Evolutionary conservation across 1,140 invertebrate genomes (phyloP).

Genomic region (Centruroides sculpturatus): DNA sequence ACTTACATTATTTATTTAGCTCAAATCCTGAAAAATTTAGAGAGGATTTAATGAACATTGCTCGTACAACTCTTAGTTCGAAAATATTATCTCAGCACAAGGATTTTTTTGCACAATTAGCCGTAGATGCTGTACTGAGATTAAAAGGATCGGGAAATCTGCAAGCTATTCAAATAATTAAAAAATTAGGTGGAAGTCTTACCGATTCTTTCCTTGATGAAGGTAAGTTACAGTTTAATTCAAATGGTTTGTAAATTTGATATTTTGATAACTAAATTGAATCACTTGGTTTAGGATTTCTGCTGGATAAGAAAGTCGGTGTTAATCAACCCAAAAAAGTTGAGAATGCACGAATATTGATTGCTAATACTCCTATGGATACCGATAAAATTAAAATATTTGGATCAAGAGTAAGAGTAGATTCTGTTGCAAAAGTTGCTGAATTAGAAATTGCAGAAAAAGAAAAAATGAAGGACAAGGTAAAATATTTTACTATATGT

Average conservation of each 20-base stretch:
- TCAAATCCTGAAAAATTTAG: constrained; percentile 60
- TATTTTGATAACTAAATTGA: background rate
- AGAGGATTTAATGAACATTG: constrained; percentile 90
- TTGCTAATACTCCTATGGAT: constrained; percentile 99
- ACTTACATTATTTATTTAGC: constrained; percentile 34
- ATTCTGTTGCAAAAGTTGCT: constrained; percentile 95
- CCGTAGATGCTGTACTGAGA: constrained; percentile 86
- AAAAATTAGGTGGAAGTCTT: constrained; percentile 81
- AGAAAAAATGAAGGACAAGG: constrained; percentile 99
- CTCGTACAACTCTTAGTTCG: constrained; percentile 91
- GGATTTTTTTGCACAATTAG: constrained; percentile 88
- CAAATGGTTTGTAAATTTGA: background rate
- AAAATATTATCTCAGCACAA: constrained; percentile 97
- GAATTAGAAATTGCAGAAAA: constrained; percentile 96
- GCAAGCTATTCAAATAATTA: constrained; percentile 94
- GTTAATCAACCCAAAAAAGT: constrained; percentile 75
- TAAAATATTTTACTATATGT: background rate
- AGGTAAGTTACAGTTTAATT: constrained; percentile 34
- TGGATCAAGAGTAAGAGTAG: constrained; percentile 91
- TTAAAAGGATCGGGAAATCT: constrained; percentile 91
- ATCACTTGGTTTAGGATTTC: constrained; percentile 47
- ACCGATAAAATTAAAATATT: constrained; percentile 99
- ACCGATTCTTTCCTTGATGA: constrained; percentile 95
- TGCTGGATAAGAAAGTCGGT: constrained; percentile 92
- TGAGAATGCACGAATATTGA: constrained; percentile 89